phyloP scores from a whole-genome alignment of 2,797 vertebrate species.

The Hyperoplus immaculatus region DNA sequence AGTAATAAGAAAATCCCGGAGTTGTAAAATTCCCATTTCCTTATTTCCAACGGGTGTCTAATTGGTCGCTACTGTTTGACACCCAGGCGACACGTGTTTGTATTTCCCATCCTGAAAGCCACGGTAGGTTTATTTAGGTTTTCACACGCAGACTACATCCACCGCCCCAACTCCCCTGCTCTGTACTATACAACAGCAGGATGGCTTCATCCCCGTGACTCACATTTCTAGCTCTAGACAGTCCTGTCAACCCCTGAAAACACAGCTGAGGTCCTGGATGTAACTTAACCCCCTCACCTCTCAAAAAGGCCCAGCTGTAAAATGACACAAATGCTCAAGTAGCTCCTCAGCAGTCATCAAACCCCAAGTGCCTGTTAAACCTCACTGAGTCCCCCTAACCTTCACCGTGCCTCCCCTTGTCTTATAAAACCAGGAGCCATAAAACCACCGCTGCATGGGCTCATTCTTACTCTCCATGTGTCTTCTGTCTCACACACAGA shows the following conservation, averaged over 20 bases:
- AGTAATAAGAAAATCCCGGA: conserved; percentile 21
- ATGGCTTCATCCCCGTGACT: conserved; percentile 66
- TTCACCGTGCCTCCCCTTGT: conserved; percentile 51
- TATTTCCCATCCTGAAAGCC: conserved; percentile 70
- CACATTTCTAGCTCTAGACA: conserved; percentile 43
- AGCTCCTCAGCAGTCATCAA: conserved; percentile 71
- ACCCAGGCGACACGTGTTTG: conserved; percentile 75
- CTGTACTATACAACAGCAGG: conserved; percentile 61
- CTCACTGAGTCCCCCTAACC: conserved; percentile 55
- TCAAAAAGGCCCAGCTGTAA: conserved; percentile 65
- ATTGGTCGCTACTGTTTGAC: conserved; percentile 76
- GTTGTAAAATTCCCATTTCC: conserved; percentile 39
- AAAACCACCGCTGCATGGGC: conserved; percentile 59
- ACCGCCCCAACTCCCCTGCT: conserved; percentile 31
- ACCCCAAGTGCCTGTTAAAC: conserved; percentile 73
- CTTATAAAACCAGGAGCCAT: conserved; percentile 70
- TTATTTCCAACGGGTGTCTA: conserved; percentile 62
- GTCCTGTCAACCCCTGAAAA: conserved; percentile 26
- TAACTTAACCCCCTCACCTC: conserved; percentile 44
- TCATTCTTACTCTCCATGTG: conserved; percentile 50
- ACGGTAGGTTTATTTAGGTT: conserved; percentile 77
- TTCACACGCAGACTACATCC: conserved; percentile 73
- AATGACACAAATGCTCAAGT: conserved; percentile 76
- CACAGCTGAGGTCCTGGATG: conserved; percentile 61
- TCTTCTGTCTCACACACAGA: conserved; percentile 52